Base-by-base conservation (phyloP, 2,888 invertebrate species). In the Carabus problematicus region DNA sequence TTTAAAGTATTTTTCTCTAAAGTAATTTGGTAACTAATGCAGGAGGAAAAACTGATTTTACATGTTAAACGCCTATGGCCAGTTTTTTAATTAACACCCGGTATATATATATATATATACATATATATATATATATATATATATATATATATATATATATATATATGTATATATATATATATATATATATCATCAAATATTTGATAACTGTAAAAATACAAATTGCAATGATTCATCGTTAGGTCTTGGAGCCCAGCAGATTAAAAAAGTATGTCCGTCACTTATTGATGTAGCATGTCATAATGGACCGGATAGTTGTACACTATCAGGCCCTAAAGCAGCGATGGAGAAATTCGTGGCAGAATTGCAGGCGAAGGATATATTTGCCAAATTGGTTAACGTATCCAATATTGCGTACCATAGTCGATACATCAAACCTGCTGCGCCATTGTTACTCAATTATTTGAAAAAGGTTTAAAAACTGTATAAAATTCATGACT, bases 361-460 rank as follows among this genome's bases (percentile, higher is more conserved):
- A 64, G 75, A 83, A 70, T 75, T 88, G n/a, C 83, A 85, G 76
- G 84, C 85, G 0, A 88, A 93, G 74, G 91, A 89, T 0, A 86
- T 94, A 55, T 94, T 94, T 76, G 94, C 94, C 0, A 88, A 89
- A 72, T 89, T 92, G 76, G 94, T 97, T 0, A 90, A 92, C 19
- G 93, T 93, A 76, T 89, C 93, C 62, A 93, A 94, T 76, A 93
- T 95, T 74, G 94, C 97, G 0, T 97, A 95, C 77, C 96, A 97
- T 78, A 94, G 94, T 70, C 87, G 88, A 64, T 94, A 94, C 75
- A 93, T 97, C 75, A 79, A 79, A 75, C 82, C 83, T 42, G 82
- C 84, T 12, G 84, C 82, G 9, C 83, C 82, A 11, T 71, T 75
- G 9, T 75, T 85, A 1, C 73, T 84, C 3, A 76, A 81, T 71